Conservation (phyloP, 2,113 vertebrate species). For the Myrmecophaga tridactyla region DNA sequence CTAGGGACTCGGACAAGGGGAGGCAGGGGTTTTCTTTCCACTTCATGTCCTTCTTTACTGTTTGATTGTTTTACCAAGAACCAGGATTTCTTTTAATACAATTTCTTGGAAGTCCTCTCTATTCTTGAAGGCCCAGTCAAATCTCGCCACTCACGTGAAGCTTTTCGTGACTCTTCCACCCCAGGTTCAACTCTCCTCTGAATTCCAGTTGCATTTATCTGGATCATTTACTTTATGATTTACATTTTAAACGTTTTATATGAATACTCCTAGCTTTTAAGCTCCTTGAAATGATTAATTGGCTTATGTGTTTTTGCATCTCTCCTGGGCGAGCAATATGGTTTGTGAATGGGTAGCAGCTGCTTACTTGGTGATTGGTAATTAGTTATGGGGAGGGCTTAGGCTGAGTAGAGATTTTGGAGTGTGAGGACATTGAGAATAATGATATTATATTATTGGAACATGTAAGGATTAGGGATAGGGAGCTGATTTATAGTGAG, state of each 20-base stretch:
- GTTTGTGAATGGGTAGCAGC: neutral
- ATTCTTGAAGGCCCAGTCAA: neutral
- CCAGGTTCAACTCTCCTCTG: neutral
- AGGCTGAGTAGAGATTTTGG: neutral
- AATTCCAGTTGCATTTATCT: conserved; percentile 38
- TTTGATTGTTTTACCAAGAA: neutral
- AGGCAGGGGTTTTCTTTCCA: neutral
- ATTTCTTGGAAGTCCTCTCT: neutral
- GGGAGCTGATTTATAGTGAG: neutral
- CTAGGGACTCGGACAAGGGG: neutral
- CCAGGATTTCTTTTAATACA: neutral
- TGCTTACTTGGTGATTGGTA: conserved; percentile 28
- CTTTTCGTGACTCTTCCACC: neutral
- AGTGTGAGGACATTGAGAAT: neutral
- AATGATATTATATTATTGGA: neutral
- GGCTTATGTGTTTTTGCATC: neutral
- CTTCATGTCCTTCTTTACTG: neutral
- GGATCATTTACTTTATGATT: conserved; percentile 48
- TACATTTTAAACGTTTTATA: neutral
- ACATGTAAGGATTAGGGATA: neutral
- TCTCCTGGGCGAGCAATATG: neutral
- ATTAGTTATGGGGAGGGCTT: conserved; percentile 29
- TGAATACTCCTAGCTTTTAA: conserved; percentile 6
- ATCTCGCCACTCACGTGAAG: neutral
- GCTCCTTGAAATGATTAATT: neutral